phyloP scores from a whole-genome alignment of 1,140 invertebrate genomes.

The Propsilocerus akamusi region DNA sequence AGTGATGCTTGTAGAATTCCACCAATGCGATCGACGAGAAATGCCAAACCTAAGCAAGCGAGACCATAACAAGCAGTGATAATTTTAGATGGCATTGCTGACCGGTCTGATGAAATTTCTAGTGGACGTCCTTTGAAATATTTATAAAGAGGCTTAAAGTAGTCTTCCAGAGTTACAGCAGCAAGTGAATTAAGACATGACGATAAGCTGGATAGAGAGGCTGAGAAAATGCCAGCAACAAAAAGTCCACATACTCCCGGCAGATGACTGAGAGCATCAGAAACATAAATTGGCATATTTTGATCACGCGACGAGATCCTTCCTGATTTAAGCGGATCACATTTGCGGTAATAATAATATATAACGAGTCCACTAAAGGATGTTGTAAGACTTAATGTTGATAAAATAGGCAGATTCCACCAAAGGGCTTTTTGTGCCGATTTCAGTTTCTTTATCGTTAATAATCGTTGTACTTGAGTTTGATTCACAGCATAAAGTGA shows the following conservation, averaged over 20 bases:
- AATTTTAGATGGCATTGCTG: slow-evolving; percentile 32
- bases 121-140: slow-evolving; percentile 12
- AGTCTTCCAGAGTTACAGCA: slow-evolving; percentile 70
- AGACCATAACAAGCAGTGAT: slow-evolving; percentile 47
- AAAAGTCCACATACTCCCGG: slow-evolving; percentile 64
- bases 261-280: slow-evolving; percentile 45
- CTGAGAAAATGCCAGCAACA: slow-evolving; percentile 66
- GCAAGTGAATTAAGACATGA: slow-evolving; percentile 65
- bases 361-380: slow-evolving; percentile 62
- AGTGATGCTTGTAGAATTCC: slow-evolving; percentile 53
- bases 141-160: slow-evolving; percentile 32
- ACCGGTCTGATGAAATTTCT: slow-evolving; percentile 12
- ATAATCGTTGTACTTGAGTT: slow-evolving; percentile 64
- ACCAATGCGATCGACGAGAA: slow-evolving; percentile 44
- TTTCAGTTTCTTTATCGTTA: slow-evolving; percentile 51
- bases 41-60: slow-evolving; percentile 48
- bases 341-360: slow-evolving; percentile 51
- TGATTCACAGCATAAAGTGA: slow-evolving; percentile 72
- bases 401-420: slow-evolving; percentile 49
- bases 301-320: slow-evolving; percentile 32
- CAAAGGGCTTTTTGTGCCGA: slow-evolving; percentile 42
- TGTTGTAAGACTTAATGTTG: slow-evolving; percentile 43
- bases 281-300: slow-evolving; percentile 59
- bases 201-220: slow-evolving; percentile 67
- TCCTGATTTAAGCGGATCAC: slow-evolving; percentile 45